Evolutionary conservation across 2,888 invertebrate species (phyloP), one percentile per base, ranked within the genome.

Genomic region (Plebejus melissa): DNA sequence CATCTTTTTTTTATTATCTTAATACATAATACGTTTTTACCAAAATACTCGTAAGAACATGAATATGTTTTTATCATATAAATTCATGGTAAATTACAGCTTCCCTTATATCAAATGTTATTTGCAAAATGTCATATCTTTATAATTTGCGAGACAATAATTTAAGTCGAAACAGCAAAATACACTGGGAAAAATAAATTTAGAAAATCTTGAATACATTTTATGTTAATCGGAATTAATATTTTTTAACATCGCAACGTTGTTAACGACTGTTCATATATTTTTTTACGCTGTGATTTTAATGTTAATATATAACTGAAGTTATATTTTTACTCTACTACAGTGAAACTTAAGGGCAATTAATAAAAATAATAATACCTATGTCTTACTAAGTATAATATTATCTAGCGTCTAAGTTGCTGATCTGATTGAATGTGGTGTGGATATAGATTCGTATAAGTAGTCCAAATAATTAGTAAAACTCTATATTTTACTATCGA

Each of bases 121-220:
- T 65, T 65, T 16, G 13, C 5, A 65, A 65, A 65, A 65, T 65
- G 65, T 65, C 60, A 28, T 28, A 60, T 60, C 28, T 22, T 28
- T 28, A 11, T 60, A 60, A 60, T 60, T 60, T 65, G 32, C 32
- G 32, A 36, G 32, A 32, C 2, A 65, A 65, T 65, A 65, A 32
- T 16, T 65, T 36, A 32, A 65, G 5, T 32, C 65, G 2, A 65
- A 22, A 65, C 65, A 13, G 32, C 32, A 65, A 32, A 65, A 36
- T 65, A 65, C 16, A 65, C 32, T 16, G 65, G 65, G 32, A 36
- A 65, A 41, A 65, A 65, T 65, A 32, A 65, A 65, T 65, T 65
- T 32, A 65, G 65, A 65, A 65, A 65, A 65, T 65, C 16, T 65
- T 65, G 65, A 65, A 65, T 65, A 65, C 32, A 65, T 65, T 65